A percentile compares a stretch with the other conserved stretches of the same genome.
phyloP scores from a whole-genome alignment of 2,888 invertebrate genomes.

The Watsonalla binaria region DNA sequence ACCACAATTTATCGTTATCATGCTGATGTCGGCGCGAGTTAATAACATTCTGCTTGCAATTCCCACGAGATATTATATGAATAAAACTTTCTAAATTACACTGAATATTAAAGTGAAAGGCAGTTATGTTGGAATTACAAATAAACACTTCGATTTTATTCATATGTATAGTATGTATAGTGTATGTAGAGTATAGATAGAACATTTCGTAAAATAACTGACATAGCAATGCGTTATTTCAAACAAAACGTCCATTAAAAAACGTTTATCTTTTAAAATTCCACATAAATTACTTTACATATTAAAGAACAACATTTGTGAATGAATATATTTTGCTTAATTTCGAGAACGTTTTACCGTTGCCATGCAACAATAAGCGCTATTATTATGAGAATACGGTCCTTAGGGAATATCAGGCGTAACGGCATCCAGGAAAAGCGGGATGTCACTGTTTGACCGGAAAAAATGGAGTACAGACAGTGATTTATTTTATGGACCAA shows the following conservation, averaged over 20 bases:
- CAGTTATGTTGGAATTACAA: too few species aligned
- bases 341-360: background rate
- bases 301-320: too few species aligned
- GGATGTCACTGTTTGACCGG: slow-evolving; percentile 12
- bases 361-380: background rate
- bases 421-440: background rate
- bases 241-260: too few species aligned
- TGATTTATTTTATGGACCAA: slow-evolving; percentile 28
- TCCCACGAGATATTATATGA: slow-evolving; percentile 9
- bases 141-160: too few species aligned
- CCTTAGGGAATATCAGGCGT: background rate
- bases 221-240: too few species aligned
- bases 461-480: slow-evolving; percentile 24
- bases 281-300: too few species aligned
- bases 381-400: background rate
- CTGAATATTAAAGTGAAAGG: slow-evolving; percentile 20
- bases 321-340: too few species aligned
- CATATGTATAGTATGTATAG: too few species aligned
- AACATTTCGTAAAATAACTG: too few species aligned
- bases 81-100: slow-evolving; percentile 22
- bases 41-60: slow-evolving; percentile 17
- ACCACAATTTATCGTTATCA: slow-evolving; percentile 17
- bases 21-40: slow-evolving; percentile 16
- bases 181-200: too few species aligned
- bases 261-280: too few species aligned